A percentile compares a stretch with the other conserved stretches of the same genome.
Conservation (phyloP, 2,797 vertebrate genomes). For the Aphelocoma californica region DNA sequence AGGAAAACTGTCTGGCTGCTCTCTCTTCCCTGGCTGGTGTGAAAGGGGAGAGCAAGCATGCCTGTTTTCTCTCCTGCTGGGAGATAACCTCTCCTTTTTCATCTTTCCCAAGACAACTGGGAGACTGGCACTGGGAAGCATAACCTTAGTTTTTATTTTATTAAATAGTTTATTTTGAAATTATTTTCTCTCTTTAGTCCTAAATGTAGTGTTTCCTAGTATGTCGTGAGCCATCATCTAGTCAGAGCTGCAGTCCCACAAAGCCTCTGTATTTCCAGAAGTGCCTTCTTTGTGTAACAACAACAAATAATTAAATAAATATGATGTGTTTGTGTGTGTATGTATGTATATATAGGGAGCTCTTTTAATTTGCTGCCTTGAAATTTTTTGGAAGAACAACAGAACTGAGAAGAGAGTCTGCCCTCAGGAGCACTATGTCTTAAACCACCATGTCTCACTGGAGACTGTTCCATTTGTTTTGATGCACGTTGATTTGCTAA, state of each 20-base stretch:
- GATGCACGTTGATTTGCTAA: constrained; percentile 36
- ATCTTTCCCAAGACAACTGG: not conserved
- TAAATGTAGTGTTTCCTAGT: not conserved
- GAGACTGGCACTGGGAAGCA: not conserved
- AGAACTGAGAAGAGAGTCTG: constrained; percentile 10
- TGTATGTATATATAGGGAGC: not conserved
- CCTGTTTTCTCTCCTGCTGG: not conserved
- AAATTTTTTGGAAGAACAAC: not conserved
- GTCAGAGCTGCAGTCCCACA: not conserved
- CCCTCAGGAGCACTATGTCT: not conserved
- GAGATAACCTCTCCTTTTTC: not conserved
- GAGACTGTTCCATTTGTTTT: constrained; percentile 18
- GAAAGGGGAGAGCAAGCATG: not conserved
- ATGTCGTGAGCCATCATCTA: not conserved
- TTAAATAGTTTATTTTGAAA: not conserved
- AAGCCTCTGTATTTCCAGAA: not conserved
- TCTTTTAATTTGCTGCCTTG: not conserved
- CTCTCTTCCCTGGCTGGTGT: not conserved
- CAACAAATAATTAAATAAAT: not conserved
- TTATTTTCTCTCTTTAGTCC: not conserved
- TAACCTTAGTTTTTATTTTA: not conserved
- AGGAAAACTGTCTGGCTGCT: not conserved
- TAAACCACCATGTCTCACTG: constrained; percentile 11
- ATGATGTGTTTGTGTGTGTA: not conserved
- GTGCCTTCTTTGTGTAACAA: not conserved